Evolutionary conservation across 1,140 invertebrate genomes (phyloP).

Genomic region (Procambarus clarkii): DNA sequence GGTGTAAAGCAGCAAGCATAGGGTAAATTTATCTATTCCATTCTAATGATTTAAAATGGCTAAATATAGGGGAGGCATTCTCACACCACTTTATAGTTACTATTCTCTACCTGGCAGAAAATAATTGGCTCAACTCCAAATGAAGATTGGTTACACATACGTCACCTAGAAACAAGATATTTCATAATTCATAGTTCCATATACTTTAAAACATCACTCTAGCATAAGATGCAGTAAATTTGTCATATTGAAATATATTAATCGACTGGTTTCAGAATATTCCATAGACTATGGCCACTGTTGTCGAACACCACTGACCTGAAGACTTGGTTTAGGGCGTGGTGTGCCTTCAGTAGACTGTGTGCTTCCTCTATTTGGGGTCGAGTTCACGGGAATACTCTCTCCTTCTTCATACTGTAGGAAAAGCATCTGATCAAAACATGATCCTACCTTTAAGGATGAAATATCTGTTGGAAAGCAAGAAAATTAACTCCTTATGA

Average conservation of each 20-base stretch:
- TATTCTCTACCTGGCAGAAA: constrained; percentile 12
- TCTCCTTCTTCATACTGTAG: constrained; percentile 64
- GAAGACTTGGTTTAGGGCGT: constrained; percentile 75
- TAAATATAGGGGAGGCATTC: background rate
- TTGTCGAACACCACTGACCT: constrained; percentile 73
- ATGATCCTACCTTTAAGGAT: background rate
- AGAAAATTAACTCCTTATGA: too few species aligned
- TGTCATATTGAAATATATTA: background rate
- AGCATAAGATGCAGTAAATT: background rate
- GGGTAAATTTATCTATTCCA: background rate
- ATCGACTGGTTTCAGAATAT: too few species aligned
- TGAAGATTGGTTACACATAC: constrained; percentile 1
- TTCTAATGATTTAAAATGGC: background rate
- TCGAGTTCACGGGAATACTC: constrained; percentile 48
- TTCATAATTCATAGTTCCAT: background rate
- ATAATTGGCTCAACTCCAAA: background rate
- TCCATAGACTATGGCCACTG: too few species aligned
- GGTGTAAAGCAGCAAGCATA: too few species aligned
- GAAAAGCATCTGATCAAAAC: background rate
- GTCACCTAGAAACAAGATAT: constrained; percentile 4
- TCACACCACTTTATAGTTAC: background rate
- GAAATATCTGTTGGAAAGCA: too few species aligned
- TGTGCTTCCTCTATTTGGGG: constrained; percentile 43
- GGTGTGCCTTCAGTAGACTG: constrained; percentile 39
- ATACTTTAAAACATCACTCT: background rate